A percentile compares a stretch with the other conserved stretches of the same genome.
Evolutionary conservation across 1,140 invertebrate species (phyloP).

Genomic region (Cyrtorhinus lividipennis): DNA sequence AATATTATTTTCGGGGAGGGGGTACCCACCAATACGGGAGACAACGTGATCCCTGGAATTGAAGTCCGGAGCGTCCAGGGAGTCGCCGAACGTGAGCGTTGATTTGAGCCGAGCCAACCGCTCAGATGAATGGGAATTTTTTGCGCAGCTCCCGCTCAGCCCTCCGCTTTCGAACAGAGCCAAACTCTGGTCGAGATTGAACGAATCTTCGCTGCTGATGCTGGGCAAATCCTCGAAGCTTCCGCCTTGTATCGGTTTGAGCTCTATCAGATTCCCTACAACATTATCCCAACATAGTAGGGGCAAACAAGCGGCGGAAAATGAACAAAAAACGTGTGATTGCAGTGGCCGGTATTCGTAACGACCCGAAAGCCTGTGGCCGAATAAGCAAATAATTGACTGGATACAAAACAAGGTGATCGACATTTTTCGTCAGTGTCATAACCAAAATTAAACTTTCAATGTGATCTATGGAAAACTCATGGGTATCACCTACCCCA

Average conservation of each 20-base stretch:
- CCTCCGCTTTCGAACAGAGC: slow-evolving; percentile 12
- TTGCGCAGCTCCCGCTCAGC: not conserved
- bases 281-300: not conserved
- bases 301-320: no score
- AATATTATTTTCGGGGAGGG: no score
- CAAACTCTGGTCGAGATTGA: slow-evolving; percentile 19
- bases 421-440: no score
- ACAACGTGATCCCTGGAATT: slow-evolving; percentile 10
- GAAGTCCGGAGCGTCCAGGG: slow-evolving; percentile 21
- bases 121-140: slow-evolving; percentile 4
- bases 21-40: slow-evolving; percentile 12
- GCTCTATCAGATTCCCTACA: slow-evolving; percentile 20
- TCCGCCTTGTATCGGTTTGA: slow-evolving; percentile 18
- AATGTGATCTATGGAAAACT: no score
- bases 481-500: no score
- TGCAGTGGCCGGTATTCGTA: no score
- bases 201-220: slow-evolving; percentile 22
- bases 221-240: slow-evolving; percentile 23
- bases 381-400: no score
- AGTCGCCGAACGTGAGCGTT: slow-evolving; percentile 25
- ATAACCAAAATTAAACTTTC: no score
- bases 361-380: no score
- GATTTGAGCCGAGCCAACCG: slow-evolving; percentile 24
- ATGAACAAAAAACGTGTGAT: no score
- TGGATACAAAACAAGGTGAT: no score